Percentiles rank a stretch among this genome's conserved stretches.
phyloP scores from a whole-genome alignment of 2,113 vertebrate genomes.

The Lophochroa leadbeateri region DNA sequence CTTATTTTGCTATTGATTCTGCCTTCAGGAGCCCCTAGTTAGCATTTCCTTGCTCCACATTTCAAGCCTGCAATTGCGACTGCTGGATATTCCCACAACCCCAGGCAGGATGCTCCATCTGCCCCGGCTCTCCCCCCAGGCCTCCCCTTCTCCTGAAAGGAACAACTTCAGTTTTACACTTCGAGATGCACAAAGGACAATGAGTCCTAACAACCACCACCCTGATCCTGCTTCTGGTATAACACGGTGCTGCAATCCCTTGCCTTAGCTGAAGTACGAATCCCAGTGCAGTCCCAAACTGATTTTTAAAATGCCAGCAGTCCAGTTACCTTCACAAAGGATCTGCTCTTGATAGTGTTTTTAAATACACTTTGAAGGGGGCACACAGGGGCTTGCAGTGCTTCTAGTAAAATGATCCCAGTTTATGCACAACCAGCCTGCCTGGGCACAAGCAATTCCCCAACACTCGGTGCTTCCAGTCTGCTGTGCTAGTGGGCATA shows the following conservation, averaged over 20 bases:
- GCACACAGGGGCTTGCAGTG: not conserved
- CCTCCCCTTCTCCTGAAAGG: not conserved
- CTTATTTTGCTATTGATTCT: not conserved
- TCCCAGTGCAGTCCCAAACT: not conserved
- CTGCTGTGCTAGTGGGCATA: not conserved
- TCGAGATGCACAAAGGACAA: accelerated
- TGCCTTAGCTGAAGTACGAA: not conserved
- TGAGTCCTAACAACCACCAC: not conserved
- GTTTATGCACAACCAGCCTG: not conserved
- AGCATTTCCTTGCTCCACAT: not conserved
- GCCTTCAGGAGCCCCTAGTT: not conserved
- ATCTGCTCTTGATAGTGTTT: not conserved
- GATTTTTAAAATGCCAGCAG: not conserved
- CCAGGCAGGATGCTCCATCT: not conserved
- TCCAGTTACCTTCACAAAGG: not conserved
- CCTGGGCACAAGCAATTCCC: not conserved
- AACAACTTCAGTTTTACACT: not conserved
- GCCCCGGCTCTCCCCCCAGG: not conserved
- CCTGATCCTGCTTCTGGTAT: not conserved
- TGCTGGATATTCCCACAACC: not conserved
- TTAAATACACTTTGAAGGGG: not conserved
- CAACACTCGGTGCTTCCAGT: accelerated
- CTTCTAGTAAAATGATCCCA: not conserved
- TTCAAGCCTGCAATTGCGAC: not conserved
- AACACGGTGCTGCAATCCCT: not conserved